These are phyloP conservation scores for Ceriagrion tenellum DNA, from an alignment of 2,888 invertebrate genomes.

Conservation along the genomic window DNA sequence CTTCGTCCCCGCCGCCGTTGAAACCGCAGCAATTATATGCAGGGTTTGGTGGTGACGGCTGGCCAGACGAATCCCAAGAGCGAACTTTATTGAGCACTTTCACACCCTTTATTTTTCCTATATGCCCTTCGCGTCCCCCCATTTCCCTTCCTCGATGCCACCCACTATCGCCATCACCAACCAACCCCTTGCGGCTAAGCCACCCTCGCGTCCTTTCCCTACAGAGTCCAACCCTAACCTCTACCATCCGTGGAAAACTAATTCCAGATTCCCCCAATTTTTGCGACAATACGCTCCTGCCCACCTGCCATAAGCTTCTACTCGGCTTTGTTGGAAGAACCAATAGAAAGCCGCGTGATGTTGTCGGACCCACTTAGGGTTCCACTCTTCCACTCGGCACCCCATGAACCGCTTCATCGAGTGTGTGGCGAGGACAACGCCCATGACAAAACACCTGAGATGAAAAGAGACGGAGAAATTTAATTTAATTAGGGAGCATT, in stretches of 20 bases:
- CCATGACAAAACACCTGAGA: too few relatives aligned
- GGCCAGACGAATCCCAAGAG: constrained; percentile 1
- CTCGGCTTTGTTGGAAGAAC: not conserved
- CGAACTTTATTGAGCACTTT: constrained; percentile 51
- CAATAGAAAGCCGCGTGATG: constrained; percentile 5
- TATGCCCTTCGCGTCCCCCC: not conserved
- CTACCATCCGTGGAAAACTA: not conserved
- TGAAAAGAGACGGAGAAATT: too few relatives aligned
- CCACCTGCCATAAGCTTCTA: too few relatives aligned
- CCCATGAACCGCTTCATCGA: not conserved
- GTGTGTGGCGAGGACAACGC: too few relatives aligned
- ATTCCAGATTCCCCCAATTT: not conserved
- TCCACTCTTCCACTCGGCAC: not conserved
- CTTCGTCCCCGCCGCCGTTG: not conserved
- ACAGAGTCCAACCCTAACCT: not conserved
- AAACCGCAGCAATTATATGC: constrained; percentile 66
- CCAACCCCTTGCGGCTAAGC: not conserved
- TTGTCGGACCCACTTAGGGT: not conserved
- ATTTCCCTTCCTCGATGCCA: not conserved
- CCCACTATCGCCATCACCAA: not conserved
- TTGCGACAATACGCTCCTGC: too few relatives aligned
- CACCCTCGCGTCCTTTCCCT: not conserved
- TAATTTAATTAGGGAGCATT: too few relatives aligned
- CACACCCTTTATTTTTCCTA: not conserved
- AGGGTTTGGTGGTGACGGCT: not conserved